Conservation (phyloP, 2,888 invertebrate species). For the Oscheius myriophilus region DNA sequence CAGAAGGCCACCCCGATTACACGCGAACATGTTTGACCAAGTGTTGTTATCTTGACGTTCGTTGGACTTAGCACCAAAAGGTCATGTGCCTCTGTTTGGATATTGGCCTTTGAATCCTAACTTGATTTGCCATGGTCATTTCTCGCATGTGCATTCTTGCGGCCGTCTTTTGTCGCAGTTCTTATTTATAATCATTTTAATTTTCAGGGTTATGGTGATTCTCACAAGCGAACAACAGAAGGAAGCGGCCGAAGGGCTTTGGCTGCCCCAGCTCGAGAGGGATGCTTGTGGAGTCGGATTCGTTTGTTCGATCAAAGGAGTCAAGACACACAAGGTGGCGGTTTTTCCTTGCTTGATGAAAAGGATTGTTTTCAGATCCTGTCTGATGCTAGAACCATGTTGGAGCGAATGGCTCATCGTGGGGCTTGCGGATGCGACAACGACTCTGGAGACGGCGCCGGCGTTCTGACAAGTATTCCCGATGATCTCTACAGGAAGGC, state of each 20-base stretch:
- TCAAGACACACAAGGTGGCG: constrained; percentile 83
- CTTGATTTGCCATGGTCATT: not conserved
- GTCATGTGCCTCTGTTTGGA: no score
- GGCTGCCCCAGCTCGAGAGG: constrained; percentile 92
- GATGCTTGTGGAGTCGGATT: constrained; percentile 99
- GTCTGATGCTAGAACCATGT: constrained; percentile 91
- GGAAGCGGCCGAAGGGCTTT: constrained; percentile 78
- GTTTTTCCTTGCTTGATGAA: not conserved
- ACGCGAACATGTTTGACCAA: no score
- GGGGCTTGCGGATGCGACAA: constrained; percentile 99
- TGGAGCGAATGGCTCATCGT: constrained; percentile 97
- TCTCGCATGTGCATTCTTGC: not conserved
- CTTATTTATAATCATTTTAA: not conserved
- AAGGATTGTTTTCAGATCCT: constrained; percentile 80
- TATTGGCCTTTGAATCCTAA: no score
- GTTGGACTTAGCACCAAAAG: constrained; percentile 20
- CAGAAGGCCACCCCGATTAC: not conserved
- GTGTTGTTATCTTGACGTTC: constrained; percentile 19
- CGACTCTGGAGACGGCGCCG: constrained; percentile 98
- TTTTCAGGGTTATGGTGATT: constrained; percentile 59
- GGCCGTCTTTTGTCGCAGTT: not conserved
- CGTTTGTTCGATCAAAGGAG: constrained; percentile 96
- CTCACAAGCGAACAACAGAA: constrained; percentile 61
- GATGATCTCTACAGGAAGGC: constrained; percentile 86
- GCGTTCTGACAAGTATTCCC: constrained; percentile 94